Base-by-base conservation (phyloP, 2,888 invertebrate genomes). In the Stenodera caucasica region DNA sequence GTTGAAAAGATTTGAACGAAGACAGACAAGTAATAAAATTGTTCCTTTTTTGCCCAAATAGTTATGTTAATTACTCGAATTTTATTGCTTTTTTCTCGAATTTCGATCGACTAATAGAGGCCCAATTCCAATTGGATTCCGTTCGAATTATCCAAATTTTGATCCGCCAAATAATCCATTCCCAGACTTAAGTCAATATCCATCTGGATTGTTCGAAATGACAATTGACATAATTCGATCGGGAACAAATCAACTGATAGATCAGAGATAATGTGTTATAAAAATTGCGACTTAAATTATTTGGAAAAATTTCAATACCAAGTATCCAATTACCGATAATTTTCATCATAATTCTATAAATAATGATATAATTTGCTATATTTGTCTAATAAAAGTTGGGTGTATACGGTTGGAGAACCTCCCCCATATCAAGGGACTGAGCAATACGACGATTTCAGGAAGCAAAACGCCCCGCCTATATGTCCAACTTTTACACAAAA, bases 401-500 rank as follows among this genome's bases (percentile, higher is more conserved):
- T 65, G 71, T 70, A 57, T 58, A 69, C 57, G 45, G 49, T 12
- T n/a, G 23, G 45, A 59, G 68, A 66, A 58, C 70, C 71, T 67
- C 71, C 71, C 69, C 66, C 57, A 57, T 54, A 33, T 64, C 63
- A 62, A 62, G 57, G 62, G 60, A 18, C 60, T 64, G 61, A 71
- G 68, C 71, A 71, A 65, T 64, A 61, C 61, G 64, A 53, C 12
- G 51, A 49, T 26, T 52, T 37, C 51, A 55, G 53, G 40, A 54
- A 37, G 51, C 55, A 50, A 53, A 26, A 63, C 53, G 67, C 64
- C 65, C 70, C 71, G 70, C 71, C 71, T 61, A 58, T 63, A 40
- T 29, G 60, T 58, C 60, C 59, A 67, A 69, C 63, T 70, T 68
- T 66, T 69, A 61, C 65, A 64, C 63, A 67, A 64, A 67, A 64